phyloP scores from a whole-genome alignment of 2,113 vertebrate genomes.

The Microcebus ravelobensis region DNA sequence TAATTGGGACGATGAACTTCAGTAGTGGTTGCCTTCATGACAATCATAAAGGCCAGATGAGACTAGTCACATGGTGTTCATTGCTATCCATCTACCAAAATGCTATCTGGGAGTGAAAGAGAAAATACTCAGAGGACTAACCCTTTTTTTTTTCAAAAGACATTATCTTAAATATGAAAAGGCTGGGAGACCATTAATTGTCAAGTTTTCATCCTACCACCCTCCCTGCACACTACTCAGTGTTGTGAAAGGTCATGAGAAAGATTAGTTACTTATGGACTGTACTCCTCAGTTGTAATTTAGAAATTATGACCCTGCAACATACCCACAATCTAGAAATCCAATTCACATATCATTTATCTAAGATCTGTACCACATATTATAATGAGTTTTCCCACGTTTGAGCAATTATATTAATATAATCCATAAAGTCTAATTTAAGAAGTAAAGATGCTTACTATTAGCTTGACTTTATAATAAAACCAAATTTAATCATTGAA shows the following conservation, averaged over 20 bases:
- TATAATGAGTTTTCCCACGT: background rate
- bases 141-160: background rate
- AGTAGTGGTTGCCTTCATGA: background rate
- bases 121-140: background rate
- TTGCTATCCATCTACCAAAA: background rate
- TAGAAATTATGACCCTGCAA: background rate
- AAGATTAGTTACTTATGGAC: background rate
- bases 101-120: background rate
- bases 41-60: background rate
- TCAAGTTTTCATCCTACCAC: background rate
- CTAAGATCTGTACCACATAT: background rate
- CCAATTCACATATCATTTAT: background rate
- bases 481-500: background rate
- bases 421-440: background rate
- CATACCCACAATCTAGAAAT: background rate
- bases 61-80: background rate
- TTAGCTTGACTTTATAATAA: conserved; percentile 20
- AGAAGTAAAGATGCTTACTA: background rate
- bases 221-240: background rate
- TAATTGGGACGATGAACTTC: background rate
- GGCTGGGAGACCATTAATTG: background rate
- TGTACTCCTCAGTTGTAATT: background rate
- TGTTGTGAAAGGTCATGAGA: background rate
- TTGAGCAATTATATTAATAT: background rate
- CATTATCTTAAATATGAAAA: background rate